A percentile compares a stretch with the other conserved stretches of the same genome.
Conservation (phyloP, 2,888 invertebrate species). For the Eumacrocentrus americanus region DNA sequence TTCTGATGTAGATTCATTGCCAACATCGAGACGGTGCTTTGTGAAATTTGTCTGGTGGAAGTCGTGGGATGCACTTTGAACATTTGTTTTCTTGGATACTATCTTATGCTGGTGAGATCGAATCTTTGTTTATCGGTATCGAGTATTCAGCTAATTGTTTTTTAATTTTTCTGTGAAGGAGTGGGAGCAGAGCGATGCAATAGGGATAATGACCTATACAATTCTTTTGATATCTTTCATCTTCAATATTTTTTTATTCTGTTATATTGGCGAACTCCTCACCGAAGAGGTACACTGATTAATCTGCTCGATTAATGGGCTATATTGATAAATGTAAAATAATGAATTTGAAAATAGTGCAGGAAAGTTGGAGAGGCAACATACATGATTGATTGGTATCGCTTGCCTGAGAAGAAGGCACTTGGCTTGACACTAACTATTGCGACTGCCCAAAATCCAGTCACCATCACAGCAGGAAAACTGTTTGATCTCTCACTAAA, state of each 20-base stretch:
- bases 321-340: neutral
- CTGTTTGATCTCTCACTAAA: constrained; percentile 43
- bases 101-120: constrained; percentile 35
- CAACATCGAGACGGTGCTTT: constrained; percentile 30
- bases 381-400: constrained; percentile 46
- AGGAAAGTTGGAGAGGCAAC: constrained; percentile 39
- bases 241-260: constrained; percentile 47
- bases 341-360: constrained; percentile 32
- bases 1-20: constrained; percentile 29
- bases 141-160: constrained; percentile 2
- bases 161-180: constrained; percentile 20
- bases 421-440: constrained; percentile 40
- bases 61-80: constrained; percentile 37
- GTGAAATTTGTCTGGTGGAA: constrained; percentile 39
- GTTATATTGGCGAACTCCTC: constrained; percentile 49
- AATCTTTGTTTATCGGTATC: constrained; percentile 4
- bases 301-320: no score
- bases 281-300: constrained; percentile 46
- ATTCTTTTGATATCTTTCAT: constrained; percentile 28
- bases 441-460: constrained; percentile 38
- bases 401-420: constrained; percentile 36
- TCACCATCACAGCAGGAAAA: constrained; percentile 44
- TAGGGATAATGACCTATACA: constrained; percentile 27
- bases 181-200: constrained; percentile 28
- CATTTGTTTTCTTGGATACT: constrained; percentile 41